Conservation (phyloP, 2,113 vertebrate species). For the Aptenodytes forsteri region DNA sequence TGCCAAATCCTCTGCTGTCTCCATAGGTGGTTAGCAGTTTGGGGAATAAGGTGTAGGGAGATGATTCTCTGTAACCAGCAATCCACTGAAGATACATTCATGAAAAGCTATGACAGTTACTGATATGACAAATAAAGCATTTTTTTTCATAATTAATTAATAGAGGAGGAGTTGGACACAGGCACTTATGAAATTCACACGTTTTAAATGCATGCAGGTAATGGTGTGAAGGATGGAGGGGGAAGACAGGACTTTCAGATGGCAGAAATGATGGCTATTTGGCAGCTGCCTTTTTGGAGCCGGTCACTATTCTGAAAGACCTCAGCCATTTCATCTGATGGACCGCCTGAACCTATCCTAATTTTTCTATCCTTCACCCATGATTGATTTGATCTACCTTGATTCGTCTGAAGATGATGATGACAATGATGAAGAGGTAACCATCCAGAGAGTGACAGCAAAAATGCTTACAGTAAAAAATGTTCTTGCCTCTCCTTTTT, state of each 20-base stretch:
- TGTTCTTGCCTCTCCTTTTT: constrained; percentile 4
- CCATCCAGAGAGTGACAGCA: neutral
- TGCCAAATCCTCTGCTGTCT: neutral
- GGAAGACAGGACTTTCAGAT: neutral
- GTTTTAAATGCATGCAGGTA: neutral
- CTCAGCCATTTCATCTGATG: neutral
- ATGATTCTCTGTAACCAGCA: neutral
- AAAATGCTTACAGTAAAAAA: constrained; percentile 41
- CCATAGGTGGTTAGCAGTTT: neutral
- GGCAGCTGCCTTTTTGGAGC: neutral
- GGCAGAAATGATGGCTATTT: neutral
- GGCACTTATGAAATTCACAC: neutral
- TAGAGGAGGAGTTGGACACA: neutral
- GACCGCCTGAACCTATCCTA: neutral
- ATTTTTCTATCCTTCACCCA: neutral
- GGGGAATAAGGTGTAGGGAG: neutral
- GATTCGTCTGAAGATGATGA: constrained; percentile 48
- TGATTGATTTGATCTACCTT: constrained; percentile 46
- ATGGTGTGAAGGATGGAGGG: neutral
- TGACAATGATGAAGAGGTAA: constrained; percentile 46
- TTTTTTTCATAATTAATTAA: neutral
- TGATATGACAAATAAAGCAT: neutral
- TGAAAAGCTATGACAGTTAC: neutral
- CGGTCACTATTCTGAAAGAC: neutral
- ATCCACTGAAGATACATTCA: neutral